A percentile compares a stretch with the other conserved stretches of the same genome.
Evolutionary conservation across 2,113 vertebrate species (phyloP).

Genomic region (Gallinago paraguaiae): DNA sequence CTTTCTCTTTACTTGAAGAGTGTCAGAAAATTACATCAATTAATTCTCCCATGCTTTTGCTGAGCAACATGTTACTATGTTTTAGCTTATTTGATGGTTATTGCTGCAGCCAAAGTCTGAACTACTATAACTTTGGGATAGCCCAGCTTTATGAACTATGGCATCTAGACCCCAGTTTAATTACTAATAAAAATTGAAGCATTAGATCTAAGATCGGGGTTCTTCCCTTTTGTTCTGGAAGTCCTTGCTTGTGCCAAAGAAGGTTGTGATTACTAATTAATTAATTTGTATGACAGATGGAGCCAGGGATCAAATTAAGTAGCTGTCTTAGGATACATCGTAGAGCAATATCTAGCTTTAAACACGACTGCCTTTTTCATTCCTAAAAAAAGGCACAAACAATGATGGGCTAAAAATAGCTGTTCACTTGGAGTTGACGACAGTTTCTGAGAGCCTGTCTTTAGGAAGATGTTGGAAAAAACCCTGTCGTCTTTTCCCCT

Average conservation of each 20-base stretch:
- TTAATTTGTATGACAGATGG: slow-evolving; percentile 70
- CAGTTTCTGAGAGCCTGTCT: slow-evolving; percentile 76
- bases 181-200: slow-evolving; percentile 29
- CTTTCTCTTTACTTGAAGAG: background rate
- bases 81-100: slow-evolving; percentile 33
- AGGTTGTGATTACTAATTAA: slow-evolving; percentile 64
- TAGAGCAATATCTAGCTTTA: slow-evolving; percentile 70
- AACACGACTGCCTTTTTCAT: slow-evolving; percentile 64
- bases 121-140: slow-evolving; percentile 4
- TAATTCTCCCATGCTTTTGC: slow-evolving; percentile 1
- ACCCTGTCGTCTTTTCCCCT: slow-evolving; percentile 31
- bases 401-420: slow-evolving; percentile 79
- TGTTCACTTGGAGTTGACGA: slow-evolving; percentile 75
- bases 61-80: background rate
- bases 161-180: background rate
- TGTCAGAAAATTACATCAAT: background rate
- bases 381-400: slow-evolving; percentile 77
- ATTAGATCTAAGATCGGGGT: background rate
- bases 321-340: slow-evolving; percentile 53
- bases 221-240: slow-evolving; percentile 34
- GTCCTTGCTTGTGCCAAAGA: slow-evolving; percentile 31
- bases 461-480: slow-evolving; percentile 72
- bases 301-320: slow-evolving; percentile 69
- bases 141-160: background rate
- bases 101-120: slow-evolving; percentile 10